Evolutionary conservation across 2,888 invertebrate species (phyloP), one percentile per base, ranked within the genome.

Genomic region (Drosophila atroscutellata): DNA sequence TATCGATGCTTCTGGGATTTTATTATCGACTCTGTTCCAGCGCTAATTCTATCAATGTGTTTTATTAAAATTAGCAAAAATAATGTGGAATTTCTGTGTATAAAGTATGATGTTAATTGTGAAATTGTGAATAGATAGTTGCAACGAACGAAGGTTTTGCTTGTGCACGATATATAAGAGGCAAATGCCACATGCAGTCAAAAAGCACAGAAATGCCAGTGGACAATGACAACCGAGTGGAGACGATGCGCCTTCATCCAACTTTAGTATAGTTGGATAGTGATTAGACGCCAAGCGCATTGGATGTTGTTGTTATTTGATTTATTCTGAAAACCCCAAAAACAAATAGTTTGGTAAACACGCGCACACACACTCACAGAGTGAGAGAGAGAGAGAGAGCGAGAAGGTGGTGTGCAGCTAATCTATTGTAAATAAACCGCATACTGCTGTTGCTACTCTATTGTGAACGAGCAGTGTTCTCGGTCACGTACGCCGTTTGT

Each of bases 401-500:
- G 26, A 8, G 45, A 24, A 45, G 45, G 26, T 15, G 68, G 56
- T 66, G 63, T 57, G 62, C 50, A 68, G 71, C 58, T 89, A 81
- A 85, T 85, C 85, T 85, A 77, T 75, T 85, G 85, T 87, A 85
- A 85, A 85, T 89, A 85, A 86, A 87, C 72, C 71, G 66, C 68
- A 80, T 62, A 70, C 15, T 45, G 13, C 45, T 42, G 42, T n/a
- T 45, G 42, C 67, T 69, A 58, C 59, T 65, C 86, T 80, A 89
- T 77, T 89, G 87, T 89, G 84, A 89, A 86, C 75, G 62, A 69
- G 37, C 57, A 69, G 76, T 83, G 81, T 79, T 86, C 65, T 84
- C 85, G 77, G 89, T 85, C 85, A 85, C 85, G 85, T 85, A 85
- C 85, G 85, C 85, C 85, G 72, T 74, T 80, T 81, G 72, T 83